phyloP scores from a whole-genome alignment of 2,113 vertebrate genomes.

The Beaufortia kweichowensis region DNA sequence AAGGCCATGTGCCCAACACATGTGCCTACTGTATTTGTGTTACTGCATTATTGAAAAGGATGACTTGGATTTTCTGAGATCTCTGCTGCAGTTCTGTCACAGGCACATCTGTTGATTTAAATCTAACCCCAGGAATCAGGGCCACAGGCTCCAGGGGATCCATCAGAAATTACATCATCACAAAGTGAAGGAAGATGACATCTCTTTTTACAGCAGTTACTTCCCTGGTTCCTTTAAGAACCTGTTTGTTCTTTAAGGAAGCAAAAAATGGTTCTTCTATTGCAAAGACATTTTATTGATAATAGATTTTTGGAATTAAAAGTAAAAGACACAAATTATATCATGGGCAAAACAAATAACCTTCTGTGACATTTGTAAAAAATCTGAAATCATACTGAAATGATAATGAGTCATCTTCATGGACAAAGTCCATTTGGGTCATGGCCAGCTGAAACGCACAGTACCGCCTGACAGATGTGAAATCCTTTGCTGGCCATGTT shows the following conservation, averaged over 20 bases:
- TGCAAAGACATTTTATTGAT: no score
- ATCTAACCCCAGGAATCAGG: conserved; percentile 52
- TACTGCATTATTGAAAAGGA: conserved; percentile 55
- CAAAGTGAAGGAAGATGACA: background rate
- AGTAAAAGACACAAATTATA: conserved; percentile 1
- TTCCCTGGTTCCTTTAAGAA: no score
- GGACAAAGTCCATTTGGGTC: conserved; percentile 10
- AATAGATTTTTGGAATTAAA: background rate
- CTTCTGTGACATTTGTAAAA: conserved; percentile 18
- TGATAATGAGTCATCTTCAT: conserved; percentile 22
- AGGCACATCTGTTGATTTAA: conserved; percentile 48
- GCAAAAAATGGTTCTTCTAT: no score
- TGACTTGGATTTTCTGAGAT: conserved; percentile 45
- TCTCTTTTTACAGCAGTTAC: background rate
- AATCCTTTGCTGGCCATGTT: conserved; percentile 35
- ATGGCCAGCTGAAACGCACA: conserved; percentile 6
- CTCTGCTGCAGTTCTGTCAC: conserved; percentile 44
- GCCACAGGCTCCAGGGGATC: conserved; percentile 17
- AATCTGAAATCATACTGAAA: background rate
- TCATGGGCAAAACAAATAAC: background rate
- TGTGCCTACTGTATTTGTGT: no score
- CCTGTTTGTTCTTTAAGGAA: no score
- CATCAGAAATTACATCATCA: conserved; percentile 41
- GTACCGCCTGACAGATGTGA: conserved; percentile 44
- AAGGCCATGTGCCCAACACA: conserved; percentile 43